A percentile compares a stretch with the other conserved stretches of the same genome.
Conservation (phyloP, 2,797 vertebrate species). For the Fundulus diaphanus region DNA sequence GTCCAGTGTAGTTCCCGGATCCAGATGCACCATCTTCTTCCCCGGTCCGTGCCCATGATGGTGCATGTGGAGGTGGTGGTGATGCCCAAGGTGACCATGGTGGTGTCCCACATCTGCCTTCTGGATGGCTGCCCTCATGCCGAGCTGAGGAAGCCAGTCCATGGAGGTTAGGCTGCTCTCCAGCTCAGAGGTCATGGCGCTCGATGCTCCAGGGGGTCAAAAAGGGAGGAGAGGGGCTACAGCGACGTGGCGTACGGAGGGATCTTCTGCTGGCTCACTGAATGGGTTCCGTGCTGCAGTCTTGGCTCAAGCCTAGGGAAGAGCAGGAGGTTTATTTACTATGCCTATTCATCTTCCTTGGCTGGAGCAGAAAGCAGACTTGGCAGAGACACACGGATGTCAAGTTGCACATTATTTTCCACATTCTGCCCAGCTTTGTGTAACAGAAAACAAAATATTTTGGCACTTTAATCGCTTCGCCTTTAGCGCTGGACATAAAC, state of each 20-base stretch:
- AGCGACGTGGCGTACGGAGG: constrained; percentile 42
- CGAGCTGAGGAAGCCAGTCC: constrained; percentile 91
- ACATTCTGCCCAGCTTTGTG: constrained; percentile 41
- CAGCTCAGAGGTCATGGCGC: constrained; percentile 88
- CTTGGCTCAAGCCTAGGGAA: constrained; percentile 75
- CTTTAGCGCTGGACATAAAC: constrained; percentile 29
- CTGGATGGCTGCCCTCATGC: constrained; percentile 87
- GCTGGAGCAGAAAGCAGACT: constrained; percentile 61
- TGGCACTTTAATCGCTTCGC: constrained; percentile 42
- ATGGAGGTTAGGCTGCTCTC: constrained; percentile 90
- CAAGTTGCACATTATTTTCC: constrained; percentile 63
- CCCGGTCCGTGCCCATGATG: constrained; percentile 70
- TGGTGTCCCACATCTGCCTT: constrained; percentile 81
- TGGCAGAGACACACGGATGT: constrained; percentile 58
- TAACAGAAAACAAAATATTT: constrained; percentile 55
- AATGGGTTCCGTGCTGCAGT: constrained; percentile 62
- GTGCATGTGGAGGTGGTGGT: constrained; percentile 73
- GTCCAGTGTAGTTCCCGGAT: constrained; percentile 85
- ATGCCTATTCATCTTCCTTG: constrained; percentile 61
- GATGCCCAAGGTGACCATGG: constrained; percentile 75
- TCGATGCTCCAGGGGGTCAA: constrained; percentile 26
- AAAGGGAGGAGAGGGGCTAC: constrained; percentile 40
- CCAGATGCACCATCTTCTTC: constrained; percentile 83
- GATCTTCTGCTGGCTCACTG: constrained; percentile 68
- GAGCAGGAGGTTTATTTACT: constrained; percentile 71